Evolutionary conservation across 2,113 vertebrate species (phyloP).

Genomic region (Platysteira castanea): DNA sequence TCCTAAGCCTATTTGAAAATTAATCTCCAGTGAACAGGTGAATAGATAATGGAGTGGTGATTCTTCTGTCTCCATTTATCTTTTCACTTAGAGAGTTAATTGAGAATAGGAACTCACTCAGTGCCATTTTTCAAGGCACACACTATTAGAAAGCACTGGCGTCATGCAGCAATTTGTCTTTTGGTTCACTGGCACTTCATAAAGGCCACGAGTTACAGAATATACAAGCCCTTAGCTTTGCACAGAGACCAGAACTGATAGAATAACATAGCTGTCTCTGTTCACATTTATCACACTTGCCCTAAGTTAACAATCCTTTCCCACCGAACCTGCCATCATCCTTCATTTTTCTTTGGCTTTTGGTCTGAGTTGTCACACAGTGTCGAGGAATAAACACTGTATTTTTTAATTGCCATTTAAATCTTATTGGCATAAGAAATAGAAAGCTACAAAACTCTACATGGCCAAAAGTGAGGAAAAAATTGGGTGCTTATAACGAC

Average conservation of each 20-base stretch:
- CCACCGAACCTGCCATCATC: not conserved
- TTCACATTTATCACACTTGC: not conserved
- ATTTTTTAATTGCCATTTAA: not conserved
- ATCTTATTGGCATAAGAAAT: not conserved
- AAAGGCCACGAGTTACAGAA: not conserved
- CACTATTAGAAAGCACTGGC: not conserved
- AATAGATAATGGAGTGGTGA: not conserved
- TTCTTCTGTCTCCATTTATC: not conserved
- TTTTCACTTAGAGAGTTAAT: not conserved
- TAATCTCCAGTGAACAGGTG: conserved; percentile 23
- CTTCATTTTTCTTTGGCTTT: not conserved
- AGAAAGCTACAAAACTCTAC: not conserved
- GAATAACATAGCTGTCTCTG: not conserved
- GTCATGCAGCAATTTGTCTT: not conserved
- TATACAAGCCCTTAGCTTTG: not conserved
- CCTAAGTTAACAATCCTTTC: not conserved
- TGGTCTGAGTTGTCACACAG: not conserved
- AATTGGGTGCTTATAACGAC: not conserved
- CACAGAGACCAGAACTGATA: not conserved
- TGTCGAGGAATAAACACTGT: not conserved
- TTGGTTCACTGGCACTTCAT: not conserved
- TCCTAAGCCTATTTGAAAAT: conserved; percentile 16
- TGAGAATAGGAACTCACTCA: not conserved
- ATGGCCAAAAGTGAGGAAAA: not conserved
- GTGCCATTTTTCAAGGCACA: not conserved